These are phyloP conservation scores for Argyrosomus japonicus DNA, from an alignment of 2,113 vertebrate species.

Conservation along the genomic window DNA sequence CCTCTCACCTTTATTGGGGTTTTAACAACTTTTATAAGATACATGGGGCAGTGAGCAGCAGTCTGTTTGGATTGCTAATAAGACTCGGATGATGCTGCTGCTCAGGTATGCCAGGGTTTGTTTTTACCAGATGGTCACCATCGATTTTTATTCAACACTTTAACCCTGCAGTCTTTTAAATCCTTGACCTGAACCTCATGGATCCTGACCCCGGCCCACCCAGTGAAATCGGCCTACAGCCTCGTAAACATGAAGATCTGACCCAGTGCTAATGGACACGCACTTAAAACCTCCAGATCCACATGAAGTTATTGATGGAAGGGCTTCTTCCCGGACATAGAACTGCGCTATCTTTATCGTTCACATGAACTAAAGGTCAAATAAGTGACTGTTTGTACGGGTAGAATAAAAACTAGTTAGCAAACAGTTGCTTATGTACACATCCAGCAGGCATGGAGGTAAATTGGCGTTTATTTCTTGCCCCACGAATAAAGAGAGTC, in stretches of 20 bases:
- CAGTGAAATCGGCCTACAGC: conserved; percentile 5
- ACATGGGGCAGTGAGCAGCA: conserved; percentile 10
- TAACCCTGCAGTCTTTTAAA: conserved; percentile 27
- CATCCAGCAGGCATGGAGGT: no score
- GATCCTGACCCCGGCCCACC: not conserved
- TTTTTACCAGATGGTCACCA: conserved; percentile 15
- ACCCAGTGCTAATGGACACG: not conserved
- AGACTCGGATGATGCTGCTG: conserved; percentile 11
- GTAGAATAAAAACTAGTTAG: not conserved
- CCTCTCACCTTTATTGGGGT: conserved; percentile 46
- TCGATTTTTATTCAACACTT: not conserved
- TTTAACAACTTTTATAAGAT: conserved; percentile 59
- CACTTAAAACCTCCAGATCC: not conserved
- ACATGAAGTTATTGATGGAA: not conserved
- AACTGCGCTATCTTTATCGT: not conserved
- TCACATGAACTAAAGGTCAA: not conserved
- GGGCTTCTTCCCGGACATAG: not conserved
- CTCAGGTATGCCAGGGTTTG: not conserved
- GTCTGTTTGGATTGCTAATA: conserved; percentile 57
- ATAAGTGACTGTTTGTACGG: not conserved
- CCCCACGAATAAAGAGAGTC: no score
- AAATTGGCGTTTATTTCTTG: no score
- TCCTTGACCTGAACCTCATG: not conserved
- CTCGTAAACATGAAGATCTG: conserved; percentile 15
- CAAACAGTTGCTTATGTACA: no score